A percentile compares a stretch with the other conserved stretches of the same genome.
Conservation (phyloP, 2,113 vertebrate species). For the Peromyscus maniculatus region DNA sequence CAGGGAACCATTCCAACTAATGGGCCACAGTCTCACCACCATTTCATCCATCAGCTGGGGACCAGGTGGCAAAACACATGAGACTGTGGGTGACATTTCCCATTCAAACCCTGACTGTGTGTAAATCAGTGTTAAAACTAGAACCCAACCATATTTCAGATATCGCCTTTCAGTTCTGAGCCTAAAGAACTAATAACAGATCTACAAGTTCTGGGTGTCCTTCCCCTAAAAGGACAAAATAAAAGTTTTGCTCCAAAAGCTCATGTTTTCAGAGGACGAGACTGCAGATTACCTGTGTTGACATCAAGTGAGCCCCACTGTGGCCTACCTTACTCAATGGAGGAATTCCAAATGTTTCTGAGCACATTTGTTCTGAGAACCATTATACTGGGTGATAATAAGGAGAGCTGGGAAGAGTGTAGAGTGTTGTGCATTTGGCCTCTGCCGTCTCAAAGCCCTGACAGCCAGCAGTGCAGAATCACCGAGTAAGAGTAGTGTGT, state of each 20-base stretch:
- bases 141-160: not conserved
- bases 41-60: not conserved
- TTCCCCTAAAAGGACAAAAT: not conserved
- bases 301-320: not conserved
- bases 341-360: not conserved
- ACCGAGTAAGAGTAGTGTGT: not conserved
- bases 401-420: not conserved
- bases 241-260: not conserved
- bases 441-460: not conserved
- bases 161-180: not conserved
- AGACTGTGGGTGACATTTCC: not conserved
- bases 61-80: not conserved
- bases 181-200: not conserved
- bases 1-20: not conserved
- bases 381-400: not conserved
- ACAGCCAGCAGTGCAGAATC: not conserved
- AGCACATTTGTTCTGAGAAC: not conserved
- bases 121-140: not conserved
- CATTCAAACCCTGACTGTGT: not conserved
- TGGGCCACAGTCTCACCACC: not conserved
- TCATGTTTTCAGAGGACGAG: not conserved
- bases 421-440: not conserved
- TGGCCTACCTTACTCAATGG: not conserved
- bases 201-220: not conserved
- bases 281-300: not conserved